Conservation (phyloP, 2,888 invertebrate species). For the Lordiphosa fenestrarum region DNA sequence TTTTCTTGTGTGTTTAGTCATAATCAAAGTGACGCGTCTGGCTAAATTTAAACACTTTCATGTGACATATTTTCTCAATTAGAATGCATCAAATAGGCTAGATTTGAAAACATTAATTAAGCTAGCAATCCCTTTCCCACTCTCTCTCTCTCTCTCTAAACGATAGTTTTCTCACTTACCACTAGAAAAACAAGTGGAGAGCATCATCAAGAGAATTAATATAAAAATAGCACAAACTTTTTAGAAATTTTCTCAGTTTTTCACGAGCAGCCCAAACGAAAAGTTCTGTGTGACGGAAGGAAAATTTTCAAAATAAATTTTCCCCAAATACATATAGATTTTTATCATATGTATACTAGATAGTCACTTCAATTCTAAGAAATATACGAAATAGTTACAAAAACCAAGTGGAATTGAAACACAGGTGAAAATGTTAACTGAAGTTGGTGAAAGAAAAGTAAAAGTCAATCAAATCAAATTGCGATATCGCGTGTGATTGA, state of each 20-base stretch:
- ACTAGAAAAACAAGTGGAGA: no score
- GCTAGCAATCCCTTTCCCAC: conserved; percentile 18
- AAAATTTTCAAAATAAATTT: conserved; percentile 27
- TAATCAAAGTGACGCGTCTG: conserved; percentile 61
- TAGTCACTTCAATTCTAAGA: conserved; percentile 25
- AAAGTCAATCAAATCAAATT: conserved; percentile 60
- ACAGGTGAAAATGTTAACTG: neutral
- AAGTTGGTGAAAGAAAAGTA: conserved; percentile 33
- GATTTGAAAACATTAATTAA: conserved; percentile 31
- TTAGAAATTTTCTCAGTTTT: conserved; percentile 74
- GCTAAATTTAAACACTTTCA: conserved; percentile 59
- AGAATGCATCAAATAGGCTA: conserved; percentile 41
- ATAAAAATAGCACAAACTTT: conserved; percentile 77
- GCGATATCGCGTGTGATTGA: conserved; percentile 63
- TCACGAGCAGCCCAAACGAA: conserved; percentile 75
- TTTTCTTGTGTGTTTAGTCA: conserved; percentile 46
- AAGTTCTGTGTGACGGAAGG: conserved; percentile 58
- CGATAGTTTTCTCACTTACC: conserved; percentile 21
- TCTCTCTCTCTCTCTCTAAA: conserved; percentile 1
- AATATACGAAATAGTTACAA: neutral
- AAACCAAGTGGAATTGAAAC: conserved; percentile 1
- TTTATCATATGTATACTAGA: conserved; percentile 43
- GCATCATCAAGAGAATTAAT: conserved; percentile 11
- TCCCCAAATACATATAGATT: conserved; percentile 35
- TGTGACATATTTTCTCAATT: conserved; percentile 48